Evolutionary conservation across 2,888 invertebrate species (phyloP).

Genomic region (Rapana venosa): DNA sequence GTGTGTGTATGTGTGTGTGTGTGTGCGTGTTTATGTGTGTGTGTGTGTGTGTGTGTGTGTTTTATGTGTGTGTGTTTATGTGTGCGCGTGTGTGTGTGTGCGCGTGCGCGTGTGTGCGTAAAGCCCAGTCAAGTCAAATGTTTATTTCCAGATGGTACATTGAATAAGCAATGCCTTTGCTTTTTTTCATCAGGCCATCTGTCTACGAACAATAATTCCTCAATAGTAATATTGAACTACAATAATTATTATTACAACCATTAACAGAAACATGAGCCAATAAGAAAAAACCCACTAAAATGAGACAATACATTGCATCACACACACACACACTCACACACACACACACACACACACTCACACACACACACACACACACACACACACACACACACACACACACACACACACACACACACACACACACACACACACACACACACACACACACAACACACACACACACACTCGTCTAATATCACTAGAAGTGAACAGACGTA

Average conservation of each 20-base stretch:
- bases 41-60: slow-evolving; percentile 13
- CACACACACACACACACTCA: not conserved
- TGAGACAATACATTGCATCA: not conserved
- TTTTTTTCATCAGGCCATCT: not conserved
- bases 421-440: not conserved
- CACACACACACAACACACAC: slow-evolving; percentile 5
- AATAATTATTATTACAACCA: not conserved
- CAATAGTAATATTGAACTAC: not conserved
- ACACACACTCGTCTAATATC: too few relatives aligned
- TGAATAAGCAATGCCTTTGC: not conserved
- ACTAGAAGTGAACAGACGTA: too few relatives aligned
- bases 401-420: not conserved
- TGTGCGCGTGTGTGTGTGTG: not conserved
- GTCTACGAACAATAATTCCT: not conserved
- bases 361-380: not conserved
- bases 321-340: not conserved
- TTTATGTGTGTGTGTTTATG: not conserved
- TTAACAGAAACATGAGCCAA: not conserved
- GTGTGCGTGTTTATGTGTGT: slow-evolving; percentile 2
- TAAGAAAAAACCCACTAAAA: not conserved
- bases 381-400: not conserved
- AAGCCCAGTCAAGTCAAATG: too few relatives aligned
- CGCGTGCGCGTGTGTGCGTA: not conserved
- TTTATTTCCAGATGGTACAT: not conserved
- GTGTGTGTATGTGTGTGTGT: not conserved